phyloP scores from a whole-genome alignment of 2,888 invertebrate species.

The Pemphredon lugubris region DNA sequence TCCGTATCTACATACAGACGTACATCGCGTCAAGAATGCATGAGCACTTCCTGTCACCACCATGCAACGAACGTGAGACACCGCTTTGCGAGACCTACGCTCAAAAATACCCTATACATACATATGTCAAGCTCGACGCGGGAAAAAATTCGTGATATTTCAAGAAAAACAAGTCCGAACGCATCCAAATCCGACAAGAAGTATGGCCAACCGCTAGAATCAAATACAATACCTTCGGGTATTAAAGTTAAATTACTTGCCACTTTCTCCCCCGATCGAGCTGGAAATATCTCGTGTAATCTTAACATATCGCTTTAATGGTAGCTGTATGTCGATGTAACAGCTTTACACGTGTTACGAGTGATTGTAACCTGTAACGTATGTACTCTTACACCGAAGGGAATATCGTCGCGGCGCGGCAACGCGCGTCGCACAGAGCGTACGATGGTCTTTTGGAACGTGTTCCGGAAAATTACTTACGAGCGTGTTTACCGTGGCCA shows the following conservation, averaged over 20 bases:
- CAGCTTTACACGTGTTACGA: conserved; percentile 17
- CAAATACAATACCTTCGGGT: not conserved
- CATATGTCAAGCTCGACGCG: not conserved
- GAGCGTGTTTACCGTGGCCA: not conserved
- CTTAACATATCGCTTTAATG: conserved; percentile 40
- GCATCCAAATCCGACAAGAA: no score
- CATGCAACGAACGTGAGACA: not conserved
- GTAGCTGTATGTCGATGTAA: conserved; percentile 23
- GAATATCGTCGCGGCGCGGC: not conserved
- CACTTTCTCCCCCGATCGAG: conserved; percentile 3
- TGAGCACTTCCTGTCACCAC: not conserved
- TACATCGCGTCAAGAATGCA: conserved; percentile 16
- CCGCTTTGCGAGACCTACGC: conserved; percentile 5
- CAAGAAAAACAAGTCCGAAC: no score
- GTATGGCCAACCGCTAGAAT: not conserved
- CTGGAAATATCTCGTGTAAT: not conserved
- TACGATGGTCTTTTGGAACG: conserved; percentile 9
- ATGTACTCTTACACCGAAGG: not conserved
- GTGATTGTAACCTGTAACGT: conserved; percentile 22
- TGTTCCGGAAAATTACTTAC: conserved; percentile 2
- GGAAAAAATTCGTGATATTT: not conserved
- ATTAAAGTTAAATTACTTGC: not conserved
- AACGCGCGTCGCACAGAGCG: not conserved
- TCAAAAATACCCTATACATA: not conserved
- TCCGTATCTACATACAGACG: conserved; percentile 12